A percentile compares a stretch with the other conserved stretches of the same genome.
These are phyloP conservation scores for Apamea monoglypha DNA, from an alignment of 2,888 invertebrate species.

Conservation along the genomic window DNA sequence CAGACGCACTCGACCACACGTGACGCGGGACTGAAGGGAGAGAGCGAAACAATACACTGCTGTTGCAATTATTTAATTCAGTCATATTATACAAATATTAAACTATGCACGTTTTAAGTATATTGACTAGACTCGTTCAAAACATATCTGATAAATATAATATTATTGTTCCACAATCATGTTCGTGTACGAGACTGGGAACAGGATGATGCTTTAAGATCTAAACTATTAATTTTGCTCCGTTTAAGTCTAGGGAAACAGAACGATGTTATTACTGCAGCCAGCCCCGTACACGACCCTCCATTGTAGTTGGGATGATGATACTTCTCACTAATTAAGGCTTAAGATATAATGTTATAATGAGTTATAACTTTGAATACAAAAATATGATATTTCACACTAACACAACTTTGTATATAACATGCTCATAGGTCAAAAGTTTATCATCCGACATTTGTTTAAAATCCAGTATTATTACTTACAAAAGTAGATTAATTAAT, in stretches of 20 bases:
- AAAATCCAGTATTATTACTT: slow-evolving; percentile 57
- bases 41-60: slow-evolving; percentile 47
- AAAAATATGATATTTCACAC: slow-evolving; percentile 60
- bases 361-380: slow-evolving; percentile 53
- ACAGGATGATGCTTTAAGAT: neutral
- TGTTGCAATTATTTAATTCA: slow-evolving; percentile 80
- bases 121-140: slow-evolving; percentile 59
- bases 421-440: slow-evolving; percentile 51
- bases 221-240: neutral
- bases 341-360: slow-evolving; percentile 49
- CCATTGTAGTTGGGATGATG: slow-evolving; percentile 26
- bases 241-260: neutral
- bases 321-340: slow-evolving; percentile 50
- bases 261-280: neutral
- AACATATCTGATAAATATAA: slow-evolving; percentile 42
- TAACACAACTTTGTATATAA: slow-evolving; percentile 42
- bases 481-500: slow-evolving; percentile 37
- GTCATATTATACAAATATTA: slow-evolving; percentile 77
- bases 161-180: slow-evolving; percentile 18
- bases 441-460: slow-evolving; percentile 51
- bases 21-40: neutral
- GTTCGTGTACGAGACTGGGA: slow-evolving; percentile 8
- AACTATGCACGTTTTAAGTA: slow-evolving; percentile 55
- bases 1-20: slow-evolving; percentile 12
- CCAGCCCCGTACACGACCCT: slow-evolving; percentile 16